A percentile compares a stretch with the other conserved stretches of the same genome.
These are phyloP conservation scores for Tragelaphus oryx DNA, from an alignment of 2,797 vertebrate genomes.

Conservation along the genomic window DNA sequence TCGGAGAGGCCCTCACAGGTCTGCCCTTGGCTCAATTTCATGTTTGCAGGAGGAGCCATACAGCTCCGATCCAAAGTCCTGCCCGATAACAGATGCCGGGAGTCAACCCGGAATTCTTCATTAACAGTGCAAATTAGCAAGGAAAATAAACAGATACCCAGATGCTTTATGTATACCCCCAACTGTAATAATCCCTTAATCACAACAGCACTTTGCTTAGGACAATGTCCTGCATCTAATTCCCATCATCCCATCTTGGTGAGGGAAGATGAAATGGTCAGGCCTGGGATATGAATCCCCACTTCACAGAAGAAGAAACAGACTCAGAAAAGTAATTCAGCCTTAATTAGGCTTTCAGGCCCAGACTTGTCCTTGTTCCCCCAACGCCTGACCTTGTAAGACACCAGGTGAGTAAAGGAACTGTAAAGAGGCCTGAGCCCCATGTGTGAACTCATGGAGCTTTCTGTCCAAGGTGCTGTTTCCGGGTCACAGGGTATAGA, in stretches of 20 bases:
- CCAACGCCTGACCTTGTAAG: not conserved
- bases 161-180: not conserved
- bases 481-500: not conserved
- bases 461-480: not conserved
- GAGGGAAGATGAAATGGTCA: not conserved
- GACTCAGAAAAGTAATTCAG: not conserved
- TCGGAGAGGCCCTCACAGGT: slow-evolving; percentile 22
- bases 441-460: not conserved
- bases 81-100: slow-evolving; percentile 44
- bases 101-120: slow-evolving; percentile 34
- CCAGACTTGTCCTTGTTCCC: not conserved
- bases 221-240: not conserved
- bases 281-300: not conserved
- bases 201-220: not conserved
- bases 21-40: slow-evolving; percentile 30
- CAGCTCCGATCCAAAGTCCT: slow-evolving; percentile 37
- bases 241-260: not conserved
- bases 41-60: slow-evolving; percentile 2
- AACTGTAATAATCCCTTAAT: not conserved
- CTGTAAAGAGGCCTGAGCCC: not conserved
- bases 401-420: not conserved
- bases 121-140: not conserved
- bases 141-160: not conserved
- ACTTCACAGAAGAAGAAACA: not conserved
- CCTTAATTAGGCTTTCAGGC: not conserved